Percentiles rank a stretch among this genome's conserved stretches.
Evolutionary conservation across 2,888 invertebrate species (phyloP).

Genomic region (Napeogenes sylphis): DNA sequence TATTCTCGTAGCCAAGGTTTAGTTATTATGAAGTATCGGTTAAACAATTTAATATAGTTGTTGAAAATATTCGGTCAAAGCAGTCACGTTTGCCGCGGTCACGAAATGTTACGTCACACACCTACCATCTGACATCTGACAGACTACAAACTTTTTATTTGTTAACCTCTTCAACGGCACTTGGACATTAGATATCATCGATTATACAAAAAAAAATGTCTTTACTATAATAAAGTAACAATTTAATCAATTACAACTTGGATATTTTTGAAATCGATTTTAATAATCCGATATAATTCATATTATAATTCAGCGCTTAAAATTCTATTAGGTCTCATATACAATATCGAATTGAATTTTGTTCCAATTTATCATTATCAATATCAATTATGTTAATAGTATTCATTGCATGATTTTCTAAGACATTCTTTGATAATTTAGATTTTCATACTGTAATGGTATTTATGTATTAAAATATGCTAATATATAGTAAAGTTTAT

Average conservation of each 20-base stretch:
- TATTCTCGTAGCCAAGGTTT: not conserved
- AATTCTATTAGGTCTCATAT: not conserved
- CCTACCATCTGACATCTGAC: conserved; percentile 40
- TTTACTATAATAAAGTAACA: not conserved
- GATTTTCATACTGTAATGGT: not conserved
- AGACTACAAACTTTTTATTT: conserved; percentile 34
- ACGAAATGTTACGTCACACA: conserved; percentile 56
- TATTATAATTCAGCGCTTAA: not conserved
- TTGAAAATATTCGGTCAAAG: conserved; percentile 47
- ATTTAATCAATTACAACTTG: too few species aligned
- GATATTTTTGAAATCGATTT: too few species aligned
- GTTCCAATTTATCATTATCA: conserved; percentile 1
- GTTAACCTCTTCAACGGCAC: conserved; percentile 44
- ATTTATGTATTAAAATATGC: too few species aligned
- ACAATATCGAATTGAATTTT: not conserved
- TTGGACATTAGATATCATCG: conserved; percentile 3
- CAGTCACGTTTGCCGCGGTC: conserved; percentile 51
- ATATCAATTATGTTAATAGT: conserved; percentile 2
- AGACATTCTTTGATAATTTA: not conserved
- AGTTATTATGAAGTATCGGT: conserved; percentile 23
- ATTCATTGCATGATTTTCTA: conserved; percentile 7
- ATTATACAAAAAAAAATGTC: not conserved
- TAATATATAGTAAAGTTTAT: too few species aligned
- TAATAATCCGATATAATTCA: not conserved
- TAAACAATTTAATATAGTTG: conserved; percentile 8